Conservation (phyloP, 2,888 invertebrate species). For the Xestia xanthographa region DNA sequence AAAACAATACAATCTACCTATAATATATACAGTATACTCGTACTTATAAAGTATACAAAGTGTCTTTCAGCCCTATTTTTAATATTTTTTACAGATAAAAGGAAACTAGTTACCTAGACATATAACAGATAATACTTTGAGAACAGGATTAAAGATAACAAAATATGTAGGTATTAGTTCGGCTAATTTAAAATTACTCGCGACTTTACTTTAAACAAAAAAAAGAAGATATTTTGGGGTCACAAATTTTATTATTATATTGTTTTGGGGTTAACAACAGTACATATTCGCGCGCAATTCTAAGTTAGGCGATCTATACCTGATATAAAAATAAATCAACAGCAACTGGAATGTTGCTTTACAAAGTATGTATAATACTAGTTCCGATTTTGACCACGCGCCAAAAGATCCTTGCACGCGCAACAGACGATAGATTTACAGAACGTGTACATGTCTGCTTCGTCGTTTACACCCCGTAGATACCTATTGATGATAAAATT, state of each 20-base stretch:
- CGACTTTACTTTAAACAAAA: background rate
- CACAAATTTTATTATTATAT: no score
- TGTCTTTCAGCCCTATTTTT: background rate
- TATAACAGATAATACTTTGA: background rate
- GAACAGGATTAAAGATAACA: background rate
- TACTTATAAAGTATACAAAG: background rate
- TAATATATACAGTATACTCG: background rate
- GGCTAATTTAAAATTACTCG: slow-evolving; percentile 1
- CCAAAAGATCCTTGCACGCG: background rate
- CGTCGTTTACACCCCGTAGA: background rate
- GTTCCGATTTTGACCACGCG: background rate
- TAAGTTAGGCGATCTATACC: background rate
- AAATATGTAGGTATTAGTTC: background rate
- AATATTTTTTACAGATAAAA: background rate
- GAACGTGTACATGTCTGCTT: background rate
- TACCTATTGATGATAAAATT: background rate
- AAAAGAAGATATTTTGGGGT: background rate
- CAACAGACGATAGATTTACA: background rate
- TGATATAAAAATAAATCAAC: slow-evolving; percentile 12
- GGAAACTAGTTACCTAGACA: background rate
- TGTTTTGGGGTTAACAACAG: no score
- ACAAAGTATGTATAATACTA: slow-evolving; percentile 43
- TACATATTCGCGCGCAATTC: background rate
- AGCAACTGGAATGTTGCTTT: slow-evolving; percentile 42
- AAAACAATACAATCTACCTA: background rate